Evolutionary conservation across 2,888 invertebrate species (phyloP).

Genomic region (Drosophila quinaria): DNA sequence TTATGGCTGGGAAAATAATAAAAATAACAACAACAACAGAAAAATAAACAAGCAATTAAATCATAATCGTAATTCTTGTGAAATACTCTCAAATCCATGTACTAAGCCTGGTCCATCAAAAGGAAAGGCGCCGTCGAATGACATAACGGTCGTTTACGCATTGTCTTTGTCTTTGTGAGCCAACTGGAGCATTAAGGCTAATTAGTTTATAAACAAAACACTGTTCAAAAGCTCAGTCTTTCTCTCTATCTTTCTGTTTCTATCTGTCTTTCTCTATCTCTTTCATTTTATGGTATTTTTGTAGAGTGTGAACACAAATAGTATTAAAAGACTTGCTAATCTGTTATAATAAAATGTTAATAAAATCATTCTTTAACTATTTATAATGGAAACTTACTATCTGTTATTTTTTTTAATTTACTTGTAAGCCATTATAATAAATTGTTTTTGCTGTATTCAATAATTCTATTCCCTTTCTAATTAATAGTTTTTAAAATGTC

Average conservation of each 20-base stretch:
- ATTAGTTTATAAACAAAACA: conserved; percentile 65
- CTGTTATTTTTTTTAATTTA: background rate
- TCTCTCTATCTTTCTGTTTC: conserved; percentile 8
- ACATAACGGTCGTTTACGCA: conserved; percentile 57
- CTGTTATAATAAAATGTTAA: conserved; percentile 8
- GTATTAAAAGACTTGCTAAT: conserved; percentile 7
- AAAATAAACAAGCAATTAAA: conserved; percentile 36
- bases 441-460: background rate
- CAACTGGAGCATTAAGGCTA: conserved; percentile 76
- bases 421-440: background rate
- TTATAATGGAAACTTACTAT: background rate
- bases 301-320: conserved; percentile 2
- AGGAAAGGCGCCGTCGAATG: conserved; percentile 48
- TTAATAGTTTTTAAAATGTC: background rate
- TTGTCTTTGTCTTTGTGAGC: conserved; percentile 49
- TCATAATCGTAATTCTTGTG: conserved; percentile 66
- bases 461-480: background rate
- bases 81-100: conserved; percentile 41
- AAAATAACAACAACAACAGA: background rate
- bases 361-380: conserved; percentile 5
- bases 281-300: conserved; percentile 3
- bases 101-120: conserved; percentile 39
- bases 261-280: conserved; percentile 6
- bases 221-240: conserved; percentile 10
- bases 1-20: conserved; percentile 11